Base-by-base conservation (phyloP, 2,113 vertebrate species). In the Astur gentilis region DNA sequence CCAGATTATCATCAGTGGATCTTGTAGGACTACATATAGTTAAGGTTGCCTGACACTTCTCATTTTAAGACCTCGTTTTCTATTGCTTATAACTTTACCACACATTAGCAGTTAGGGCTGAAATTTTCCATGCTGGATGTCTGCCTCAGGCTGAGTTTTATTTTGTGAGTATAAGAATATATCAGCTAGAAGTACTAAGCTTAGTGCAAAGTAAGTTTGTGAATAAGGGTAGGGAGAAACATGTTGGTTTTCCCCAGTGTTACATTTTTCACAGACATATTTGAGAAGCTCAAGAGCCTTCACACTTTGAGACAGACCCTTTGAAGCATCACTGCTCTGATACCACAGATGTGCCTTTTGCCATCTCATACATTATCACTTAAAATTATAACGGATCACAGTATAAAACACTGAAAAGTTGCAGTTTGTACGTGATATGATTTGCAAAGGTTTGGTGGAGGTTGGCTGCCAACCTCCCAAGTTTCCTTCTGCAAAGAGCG, bases 331-430 rank as follows among this genome's bases (percentile, higher is more conserved):
- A 61, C 92, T 92, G 86, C 97, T 97, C 96, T 90, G 93, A 96
- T 97, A 96, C 71, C 97, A 97, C 94, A 97, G 96, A 94, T 97
- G 95, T 96, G 94, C 94, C 94, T 97, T 96, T 97, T 96, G 93
- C 94, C 95, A 95, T 96, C 94, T 96, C 97, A 95, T 97, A 96
- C 96, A 95, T 97, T 97, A 97, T 94, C 96, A 97, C 97, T 96
- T 96, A 93, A 96, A 95, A 95, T 91, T 88, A 57, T 94, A 96
- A 96, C 82, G 61, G 95, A 96, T 97, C 93, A 78, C 89, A 95
- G 96, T 60, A 91, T 38, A 95, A 97, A 95, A 87, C 31, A 87
- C 89, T 90, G 96, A 93, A 91, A 94, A 95, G 84, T 95, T 95
- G 94, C 87, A 96, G 93, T 95, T 90, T 78, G 93, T 95, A 95